phyloP scores from a whole-genome alignment of 2,888 invertebrate genomes.

The Matsumyia berberina region DNA sequence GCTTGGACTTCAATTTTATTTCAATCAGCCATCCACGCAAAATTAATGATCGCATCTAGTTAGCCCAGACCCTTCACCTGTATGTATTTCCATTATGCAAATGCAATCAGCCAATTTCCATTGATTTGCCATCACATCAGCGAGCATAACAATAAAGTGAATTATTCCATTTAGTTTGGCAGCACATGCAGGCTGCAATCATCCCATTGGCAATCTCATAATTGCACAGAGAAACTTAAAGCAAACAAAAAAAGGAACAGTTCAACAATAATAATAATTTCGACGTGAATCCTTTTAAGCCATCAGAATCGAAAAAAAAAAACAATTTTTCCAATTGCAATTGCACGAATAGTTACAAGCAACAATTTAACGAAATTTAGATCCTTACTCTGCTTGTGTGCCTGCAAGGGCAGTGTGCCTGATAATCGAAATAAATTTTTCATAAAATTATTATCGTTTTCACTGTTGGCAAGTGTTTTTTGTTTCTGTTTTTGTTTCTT shows the following conservation, averaged over 20 bases:
- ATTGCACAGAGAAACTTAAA: constrained; percentile 42
- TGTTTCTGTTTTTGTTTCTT: constrained; percentile 25
- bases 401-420: not conserved
- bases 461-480: constrained; percentile 54
- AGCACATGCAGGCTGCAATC: constrained; percentile 18
- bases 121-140: constrained; percentile 25
- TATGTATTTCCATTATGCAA: constrained; percentile 45
- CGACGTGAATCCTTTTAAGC: constrained; percentile 41
- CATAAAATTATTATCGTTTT: constrained; percentile 65
- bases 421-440: constrained; percentile 67
- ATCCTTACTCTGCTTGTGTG: not conserved
- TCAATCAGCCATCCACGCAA: constrained; percentile 15
- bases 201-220: constrained; percentile 42
- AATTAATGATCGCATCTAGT: constrained; percentile 42
- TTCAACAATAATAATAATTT: constrained; percentile 23
- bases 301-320: constrained; percentile 26
- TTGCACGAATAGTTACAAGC: constrained; percentile 36
- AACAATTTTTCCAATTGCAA: constrained; percentile 1
- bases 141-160: constrained; percentile 7
- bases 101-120: constrained; percentile 34
- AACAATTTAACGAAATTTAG: constrained; percentile 53
- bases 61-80: constrained; percentile 21
- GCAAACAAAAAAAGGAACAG: constrained; percentile 4
- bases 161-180: constrained; percentile 49
- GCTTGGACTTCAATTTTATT: not conserved